Evolutionary conservation across 1,140 invertebrate genomes (phyloP).

Genomic region (Drosophila pruinosa): DNA sequence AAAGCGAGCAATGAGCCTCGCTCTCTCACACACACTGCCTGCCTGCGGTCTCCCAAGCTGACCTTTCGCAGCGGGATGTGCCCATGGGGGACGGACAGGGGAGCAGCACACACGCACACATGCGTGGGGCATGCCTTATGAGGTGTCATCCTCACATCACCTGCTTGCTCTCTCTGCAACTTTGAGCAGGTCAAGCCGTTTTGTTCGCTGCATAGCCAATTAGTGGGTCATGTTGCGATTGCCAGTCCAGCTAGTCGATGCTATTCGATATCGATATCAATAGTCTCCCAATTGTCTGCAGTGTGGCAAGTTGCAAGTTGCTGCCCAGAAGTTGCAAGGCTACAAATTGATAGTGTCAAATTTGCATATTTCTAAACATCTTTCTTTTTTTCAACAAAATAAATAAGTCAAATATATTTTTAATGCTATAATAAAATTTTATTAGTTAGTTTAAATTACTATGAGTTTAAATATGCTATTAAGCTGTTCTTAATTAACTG

Average conservation of each 20-base stretch:
- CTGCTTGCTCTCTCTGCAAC: constrained; percentile 23
- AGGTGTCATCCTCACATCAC: constrained; percentile 66
- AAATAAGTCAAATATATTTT: no score
- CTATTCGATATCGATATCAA: neutral
- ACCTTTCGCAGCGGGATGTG: constrained; percentile 61
- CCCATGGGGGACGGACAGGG: neutral
- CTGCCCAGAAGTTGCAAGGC: no score
- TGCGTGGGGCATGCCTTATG: constrained; percentile 26
- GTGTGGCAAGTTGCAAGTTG: no score
- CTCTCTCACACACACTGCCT: constrained; percentile 45
- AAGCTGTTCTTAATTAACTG: no score
- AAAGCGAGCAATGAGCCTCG: constrained; percentile 11
- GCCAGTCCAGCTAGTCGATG: constrained; percentile 19
- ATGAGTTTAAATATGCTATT: no score
- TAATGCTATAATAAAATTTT: no score
- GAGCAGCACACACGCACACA: neutral
- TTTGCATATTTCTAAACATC: no score
- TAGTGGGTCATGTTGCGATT: constrained; percentile 69
- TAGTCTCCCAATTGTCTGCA: neutral
- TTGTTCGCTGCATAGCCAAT: constrained; percentile 54
- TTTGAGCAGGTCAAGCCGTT: constrained; percentile 72
- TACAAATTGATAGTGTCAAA: neutral
- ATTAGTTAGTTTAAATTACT: no score
- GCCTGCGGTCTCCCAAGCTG: constrained; percentile 67
- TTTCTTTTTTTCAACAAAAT: no score